These are phyloP conservation scores for Sericinus montela DNA, from an alignment of 2,888 invertebrate genomes.

Conservation along the genomic window DNA sequence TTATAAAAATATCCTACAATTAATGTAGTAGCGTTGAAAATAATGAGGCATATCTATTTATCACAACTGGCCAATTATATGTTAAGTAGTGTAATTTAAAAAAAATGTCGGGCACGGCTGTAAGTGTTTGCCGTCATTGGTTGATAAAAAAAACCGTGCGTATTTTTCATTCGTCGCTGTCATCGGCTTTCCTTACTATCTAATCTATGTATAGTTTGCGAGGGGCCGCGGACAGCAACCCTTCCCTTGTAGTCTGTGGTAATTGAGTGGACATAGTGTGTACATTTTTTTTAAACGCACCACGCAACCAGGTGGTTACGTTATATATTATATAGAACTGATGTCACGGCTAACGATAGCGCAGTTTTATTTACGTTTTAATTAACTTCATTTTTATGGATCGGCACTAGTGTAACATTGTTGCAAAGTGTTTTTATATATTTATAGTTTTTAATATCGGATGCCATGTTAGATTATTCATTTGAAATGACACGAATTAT, in stretches of 20 bases:
- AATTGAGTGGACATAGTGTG: constrained; percentile 11
- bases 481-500: too few species aligned
- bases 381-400: too few species aligned
- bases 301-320: too few species aligned
- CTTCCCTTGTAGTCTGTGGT: not conserved
- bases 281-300: constrained; percentile 8
- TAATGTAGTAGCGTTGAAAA: constrained; percentile 3
- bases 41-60: not conserved
- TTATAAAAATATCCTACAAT: constrained; percentile 29
- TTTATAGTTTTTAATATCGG: too few species aligned
- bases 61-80: not conserved
- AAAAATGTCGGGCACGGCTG: not conserved
- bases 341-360: too few species aligned
- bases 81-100: not conserved
- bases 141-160: not conserved
- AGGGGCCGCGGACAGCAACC: not conserved
- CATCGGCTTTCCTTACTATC: not conserved
- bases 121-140: not conserved
- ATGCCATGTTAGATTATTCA: too few species aligned
- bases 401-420: too few species aligned
- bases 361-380: too few species aligned
- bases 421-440: too few species aligned
- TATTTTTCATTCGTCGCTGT: not conserved
- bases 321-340: too few species aligned
- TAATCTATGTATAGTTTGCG: not conserved